Conservation (phyloP, 2,113 vertebrate genomes). For the Pseudopodoces humilis region DNA sequence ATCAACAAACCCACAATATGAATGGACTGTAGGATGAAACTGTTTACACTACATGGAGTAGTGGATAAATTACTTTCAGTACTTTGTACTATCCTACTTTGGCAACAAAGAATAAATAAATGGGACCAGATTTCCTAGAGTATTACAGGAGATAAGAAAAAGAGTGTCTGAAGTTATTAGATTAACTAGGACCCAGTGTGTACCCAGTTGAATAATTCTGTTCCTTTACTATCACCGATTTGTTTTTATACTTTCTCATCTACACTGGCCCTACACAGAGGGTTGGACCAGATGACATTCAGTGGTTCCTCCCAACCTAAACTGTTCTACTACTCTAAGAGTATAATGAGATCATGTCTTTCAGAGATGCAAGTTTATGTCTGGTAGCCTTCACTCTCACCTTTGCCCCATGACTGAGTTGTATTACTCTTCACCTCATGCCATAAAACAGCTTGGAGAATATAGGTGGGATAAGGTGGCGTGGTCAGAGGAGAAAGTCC, state of each 20-base stretch:
- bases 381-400: neutral
- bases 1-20: neutral
- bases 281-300: neutral
- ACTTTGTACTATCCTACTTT: neutral
- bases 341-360: neutral
- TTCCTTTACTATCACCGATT: neutral
- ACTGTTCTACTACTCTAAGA: neutral
- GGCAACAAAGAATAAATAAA: neutral
- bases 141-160: neutral
- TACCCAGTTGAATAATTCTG: neutral
- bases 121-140: neutral
- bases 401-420: neutral
- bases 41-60: neutral
- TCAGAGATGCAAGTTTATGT: neutral
- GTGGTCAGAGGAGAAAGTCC: neutral
- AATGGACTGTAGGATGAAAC: neutral
- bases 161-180: neutral
- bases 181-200: neutral
- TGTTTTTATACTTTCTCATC: neutral
- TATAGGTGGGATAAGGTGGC: neutral
- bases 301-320: neutral
- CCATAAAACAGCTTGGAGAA: neutral
- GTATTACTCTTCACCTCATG: neutral
- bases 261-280: neutral
- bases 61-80: neutral